A percentile compares a stretch with the other conserved stretches of the same genome.
These are phyloP conservation scores for Dermatemys mawii DNA, from an alignment of 2,113 vertebrate genomes.

Conservation along the genomic window DNA sequence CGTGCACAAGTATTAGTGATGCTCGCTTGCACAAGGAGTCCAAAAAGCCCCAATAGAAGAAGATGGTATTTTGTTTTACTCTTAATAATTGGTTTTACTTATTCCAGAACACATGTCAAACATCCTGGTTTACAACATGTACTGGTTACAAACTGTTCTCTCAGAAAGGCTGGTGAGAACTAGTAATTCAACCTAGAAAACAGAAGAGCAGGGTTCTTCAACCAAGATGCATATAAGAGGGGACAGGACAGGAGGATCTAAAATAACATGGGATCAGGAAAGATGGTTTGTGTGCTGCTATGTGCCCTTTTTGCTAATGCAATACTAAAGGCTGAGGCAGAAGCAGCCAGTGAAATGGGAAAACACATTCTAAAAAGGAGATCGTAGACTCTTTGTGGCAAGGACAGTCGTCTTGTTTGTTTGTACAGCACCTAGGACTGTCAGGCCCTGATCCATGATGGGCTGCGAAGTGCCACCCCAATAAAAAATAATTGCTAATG, in stretches of 20 bases:
- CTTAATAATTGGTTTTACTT: neutral
- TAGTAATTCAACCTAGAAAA: neutral
- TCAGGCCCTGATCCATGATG: no score
- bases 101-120: neutral
- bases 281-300: neutral
- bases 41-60: neutral
- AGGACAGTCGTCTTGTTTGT: accelerated
- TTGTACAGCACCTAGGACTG: neutral
- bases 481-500: neutral
- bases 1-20: accelerated
- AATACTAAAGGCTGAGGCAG: neutral
- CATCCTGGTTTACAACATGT: neutral
- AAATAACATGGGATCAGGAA: neutral
- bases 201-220: neutral
- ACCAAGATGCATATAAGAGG: neutral
- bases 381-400: neutral
- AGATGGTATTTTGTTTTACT: neutral
- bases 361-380: neutral
- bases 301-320: neutral
- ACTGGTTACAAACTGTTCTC: neutral
- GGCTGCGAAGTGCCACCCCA: neutral
- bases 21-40: accelerated
- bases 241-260: neutral
- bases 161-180: neutral
- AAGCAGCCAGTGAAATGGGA: neutral